Evolutionary conservation across 2,888 invertebrate species (phyloP).

Genomic region (Apotomis turbidana): DNA sequence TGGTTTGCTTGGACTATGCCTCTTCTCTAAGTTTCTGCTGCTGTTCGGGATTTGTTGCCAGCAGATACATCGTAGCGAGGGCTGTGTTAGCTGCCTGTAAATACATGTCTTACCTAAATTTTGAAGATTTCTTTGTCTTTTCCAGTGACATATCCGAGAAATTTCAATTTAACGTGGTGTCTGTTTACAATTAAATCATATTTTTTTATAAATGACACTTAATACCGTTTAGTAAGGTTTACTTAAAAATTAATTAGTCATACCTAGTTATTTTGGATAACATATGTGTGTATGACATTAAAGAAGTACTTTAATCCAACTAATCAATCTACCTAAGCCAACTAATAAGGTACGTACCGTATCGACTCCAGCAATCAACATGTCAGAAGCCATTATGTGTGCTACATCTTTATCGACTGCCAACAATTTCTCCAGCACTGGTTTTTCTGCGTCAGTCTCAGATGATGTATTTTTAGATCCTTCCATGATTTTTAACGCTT

Average conservation of each 20-base stretch:
- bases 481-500: slow-evolving; percentile 56
- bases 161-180: too few species aligned
- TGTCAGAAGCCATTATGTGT: slow-evolving; percentile 86
- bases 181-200: too few species aligned
- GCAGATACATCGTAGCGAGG: slow-evolving; percentile 82
- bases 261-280: too few species aligned
- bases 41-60: slow-evolving; percentile 85
- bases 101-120: background rate
- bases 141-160: too few species aligned
- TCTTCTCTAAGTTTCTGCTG: slow-evolving; percentile 86
- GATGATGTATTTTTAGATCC: slow-evolving; percentile 47
- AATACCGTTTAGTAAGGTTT: too few species aligned
- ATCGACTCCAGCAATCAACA: slow-evolving; percentile 87
- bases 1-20: slow-evolving; percentile 60
- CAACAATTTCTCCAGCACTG: slow-evolving; percentile 85
- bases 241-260: too few species aligned
- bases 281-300: too few species aligned
- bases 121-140: too few species aligned
- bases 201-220: too few species aligned
- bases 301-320: too few species aligned
- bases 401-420: slow-evolving; percentile 84
- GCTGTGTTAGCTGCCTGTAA: slow-evolving; percentile 83
- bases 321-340: too few species aligned
- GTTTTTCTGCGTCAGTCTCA: slow-evolving; percentile 61
- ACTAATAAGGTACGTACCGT: slow-evolving; percentile 80